Evolutionary conservation across 2,888 invertebrate species (phyloP).

Genomic region (Fragum whitleyi): DNA sequence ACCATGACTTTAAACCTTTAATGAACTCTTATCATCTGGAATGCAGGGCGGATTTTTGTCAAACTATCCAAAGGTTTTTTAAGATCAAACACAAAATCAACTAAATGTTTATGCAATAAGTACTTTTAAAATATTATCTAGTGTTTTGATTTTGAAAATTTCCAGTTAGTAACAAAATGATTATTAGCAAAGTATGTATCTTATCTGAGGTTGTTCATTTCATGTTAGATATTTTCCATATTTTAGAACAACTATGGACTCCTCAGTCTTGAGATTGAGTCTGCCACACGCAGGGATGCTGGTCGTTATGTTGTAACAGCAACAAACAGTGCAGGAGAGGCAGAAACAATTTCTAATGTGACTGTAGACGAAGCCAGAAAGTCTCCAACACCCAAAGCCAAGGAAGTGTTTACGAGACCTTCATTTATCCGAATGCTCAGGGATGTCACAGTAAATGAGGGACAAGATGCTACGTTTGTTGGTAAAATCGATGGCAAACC

Average conservation of each 20-base stretch:
- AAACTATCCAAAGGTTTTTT: too few relatives aligned
- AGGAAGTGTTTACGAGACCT: conserved; percentile 73
- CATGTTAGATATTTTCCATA: not conserved
- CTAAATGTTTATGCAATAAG: too few relatives aligned
- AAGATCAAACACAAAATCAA: too few relatives aligned
- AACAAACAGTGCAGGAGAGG: conserved; percentile 77
- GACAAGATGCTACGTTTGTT: conserved; percentile 81
- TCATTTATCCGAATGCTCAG: conserved; percentile 77
- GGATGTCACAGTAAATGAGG: conserved; percentile 80
- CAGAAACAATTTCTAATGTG: conserved; percentile 88
- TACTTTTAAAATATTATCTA: too few relatives aligned
- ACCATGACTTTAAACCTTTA: too few relatives aligned
- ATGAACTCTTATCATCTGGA: too few relatives aligned
- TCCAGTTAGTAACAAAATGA: too few relatives aligned
- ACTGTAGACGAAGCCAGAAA: conserved; percentile 88
- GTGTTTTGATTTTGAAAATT: too few relatives aligned
- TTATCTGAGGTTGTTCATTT: not conserved
- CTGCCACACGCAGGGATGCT: conserved; percentile 71
- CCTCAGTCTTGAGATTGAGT: conserved; percentile 80
- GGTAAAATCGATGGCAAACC: conserved; percentile 82
- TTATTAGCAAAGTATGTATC: too few relatives aligned
- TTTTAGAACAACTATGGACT: conserved; percentile 81
- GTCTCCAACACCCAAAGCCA: conserved; percentile 65
- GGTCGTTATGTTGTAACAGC: conserved; percentile 78
- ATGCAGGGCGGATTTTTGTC: too few relatives aligned